Evolutionary conservation across 2,797 vertebrate genomes (phyloP).

Genomic region (Muraenolepis orangiensis): DNA sequence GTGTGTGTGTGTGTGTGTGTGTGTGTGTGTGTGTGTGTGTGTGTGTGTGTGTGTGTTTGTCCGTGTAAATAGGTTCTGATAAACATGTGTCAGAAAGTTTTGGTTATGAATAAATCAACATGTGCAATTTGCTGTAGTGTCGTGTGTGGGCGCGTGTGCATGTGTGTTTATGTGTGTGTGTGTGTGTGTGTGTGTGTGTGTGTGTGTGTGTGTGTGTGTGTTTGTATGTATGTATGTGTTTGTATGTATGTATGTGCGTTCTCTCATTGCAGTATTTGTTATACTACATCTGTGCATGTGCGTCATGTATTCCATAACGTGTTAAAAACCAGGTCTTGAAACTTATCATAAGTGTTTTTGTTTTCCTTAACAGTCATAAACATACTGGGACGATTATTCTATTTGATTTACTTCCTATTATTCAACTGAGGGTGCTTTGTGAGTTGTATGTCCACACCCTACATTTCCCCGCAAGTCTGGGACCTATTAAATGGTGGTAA

Average conservation of each 20-base stretch:
- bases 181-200: neutral
- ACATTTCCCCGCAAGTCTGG: slow-evolving; percentile 5
- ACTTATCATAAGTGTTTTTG: neutral
- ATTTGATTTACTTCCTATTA: neutral
- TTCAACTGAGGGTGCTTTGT: neutral
- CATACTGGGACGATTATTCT: neutral
- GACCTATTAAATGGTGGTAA: slow-evolving; percentile 15
- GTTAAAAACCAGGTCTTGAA: neutral
- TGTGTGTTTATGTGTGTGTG: neutral
- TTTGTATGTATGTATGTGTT: too few relatives aligned
- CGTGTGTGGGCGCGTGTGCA: neutral
- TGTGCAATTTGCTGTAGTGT: neutral
- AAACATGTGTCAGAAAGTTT: neutral
- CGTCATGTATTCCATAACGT: neutral
- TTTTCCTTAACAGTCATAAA: neutral
- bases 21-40: neutral
- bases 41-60: neutral
- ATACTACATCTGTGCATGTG: neutral
- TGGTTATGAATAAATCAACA: neutral
- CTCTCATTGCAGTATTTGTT: neutral
- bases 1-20: neutral
- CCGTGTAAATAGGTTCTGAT: neutral
- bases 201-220: too few relatives aligned
- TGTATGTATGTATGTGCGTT: neutral
- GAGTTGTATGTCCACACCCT: neutral